These are phyloP conservation scores for Theretra japonica DNA, from an alignment of 2,888 invertebrate species.

Conservation along the genomic window DNA sequence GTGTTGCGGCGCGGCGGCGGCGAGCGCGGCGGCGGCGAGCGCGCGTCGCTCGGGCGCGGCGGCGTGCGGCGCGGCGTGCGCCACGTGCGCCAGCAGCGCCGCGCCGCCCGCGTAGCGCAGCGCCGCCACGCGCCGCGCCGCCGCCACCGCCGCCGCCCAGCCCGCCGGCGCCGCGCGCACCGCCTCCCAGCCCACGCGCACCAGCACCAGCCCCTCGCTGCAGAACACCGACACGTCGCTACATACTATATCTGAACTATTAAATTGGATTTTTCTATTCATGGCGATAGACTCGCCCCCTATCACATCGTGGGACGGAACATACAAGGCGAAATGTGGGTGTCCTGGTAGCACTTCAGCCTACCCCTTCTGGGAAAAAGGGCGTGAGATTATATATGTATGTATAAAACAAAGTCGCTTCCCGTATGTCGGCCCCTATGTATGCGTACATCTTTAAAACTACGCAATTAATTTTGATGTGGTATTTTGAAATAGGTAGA, in stretches of 20 bases:
- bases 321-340: too few relatives aligned
- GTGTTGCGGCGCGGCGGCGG: conserved; percentile 42
- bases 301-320: too few relatives aligned
- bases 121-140: conserved; percentile 59
- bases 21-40: conserved; percentile 63
- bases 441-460: too few relatives aligned
- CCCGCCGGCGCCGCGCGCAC: conserved; percentile 49
- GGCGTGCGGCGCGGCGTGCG: conserved; percentile 57
- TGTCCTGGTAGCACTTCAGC: too few relatives aligned
- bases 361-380: too few relatives aligned
- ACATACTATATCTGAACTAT: background rate
- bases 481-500: too few relatives aligned
- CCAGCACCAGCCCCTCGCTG: conserved; percentile 67
- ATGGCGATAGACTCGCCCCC: too few relatives aligned
- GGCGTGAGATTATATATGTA: too few relatives aligned
- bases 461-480: too few relatives aligned
- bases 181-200: conserved; percentile 54
- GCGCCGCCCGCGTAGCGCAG: conserved; percentile 56
- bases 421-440: too few relatives aligned
- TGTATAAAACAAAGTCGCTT: too few relatives aligned
- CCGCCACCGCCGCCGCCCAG: conserved; percentile 51
- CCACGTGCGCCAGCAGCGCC: conserved; percentile 55
- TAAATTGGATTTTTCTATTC: too few relatives aligned
- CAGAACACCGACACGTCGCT: background rate
- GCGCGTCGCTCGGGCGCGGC: conserved; percentile 53